Percentiles rank a stretch among this genome's conserved stretches.
These are phyloP conservation scores for Porites australiensis DNA, from an alignment of 64 coral and sea anemone species.

Conservation along the genomic window DNA sequence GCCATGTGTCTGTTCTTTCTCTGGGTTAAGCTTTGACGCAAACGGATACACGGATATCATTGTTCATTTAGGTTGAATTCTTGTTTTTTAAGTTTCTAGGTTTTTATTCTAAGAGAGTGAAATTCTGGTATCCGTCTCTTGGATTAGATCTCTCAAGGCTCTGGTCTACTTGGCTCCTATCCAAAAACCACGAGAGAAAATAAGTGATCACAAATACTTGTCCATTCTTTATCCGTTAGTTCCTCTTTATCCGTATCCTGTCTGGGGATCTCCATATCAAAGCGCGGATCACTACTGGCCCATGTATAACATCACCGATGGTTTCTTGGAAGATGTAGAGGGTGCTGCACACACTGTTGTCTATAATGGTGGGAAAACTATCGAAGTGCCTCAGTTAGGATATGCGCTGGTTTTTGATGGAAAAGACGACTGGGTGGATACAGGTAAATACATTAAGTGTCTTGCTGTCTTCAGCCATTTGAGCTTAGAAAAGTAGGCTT, in stretches of 20 bases:
- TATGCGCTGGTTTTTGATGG: conserved; percentile 75
- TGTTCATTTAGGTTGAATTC: too few relatives aligned
- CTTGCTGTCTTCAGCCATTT: neutral
- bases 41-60: too few relatives aligned
- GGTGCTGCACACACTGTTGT: conserved; percentile 77
- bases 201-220: too few relatives aligned
- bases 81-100: too few relatives aligned
- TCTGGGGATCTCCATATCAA: conserved; percentile 84
- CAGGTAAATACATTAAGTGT: conserved; percentile 47
- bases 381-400: conserved; percentile 72
- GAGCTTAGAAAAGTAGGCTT: too few relatives aligned
- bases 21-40: too few relatives aligned
- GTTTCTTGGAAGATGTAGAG: conserved; percentile 57
- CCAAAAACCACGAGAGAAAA: too few relatives aligned
- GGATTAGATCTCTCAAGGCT: too few relatives aligned
- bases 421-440: conserved; percentile 87
- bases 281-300: conserved; percentile 92
- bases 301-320: conserved; percentile 71
- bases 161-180: too few relatives aligned
- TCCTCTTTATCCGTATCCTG: conserved; percentile 55
- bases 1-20: too few relatives aligned
- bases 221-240: neutral
- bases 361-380: conserved; percentile 68
- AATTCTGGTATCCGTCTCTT: too few relatives aligned
- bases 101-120: too few relatives aligned